Evolutionary conservation across 2,797 vertebrate genomes (phyloP), one percentile per base, ranked within the genome.

Genomic region (Lycodopsis pacificus): DNA sequence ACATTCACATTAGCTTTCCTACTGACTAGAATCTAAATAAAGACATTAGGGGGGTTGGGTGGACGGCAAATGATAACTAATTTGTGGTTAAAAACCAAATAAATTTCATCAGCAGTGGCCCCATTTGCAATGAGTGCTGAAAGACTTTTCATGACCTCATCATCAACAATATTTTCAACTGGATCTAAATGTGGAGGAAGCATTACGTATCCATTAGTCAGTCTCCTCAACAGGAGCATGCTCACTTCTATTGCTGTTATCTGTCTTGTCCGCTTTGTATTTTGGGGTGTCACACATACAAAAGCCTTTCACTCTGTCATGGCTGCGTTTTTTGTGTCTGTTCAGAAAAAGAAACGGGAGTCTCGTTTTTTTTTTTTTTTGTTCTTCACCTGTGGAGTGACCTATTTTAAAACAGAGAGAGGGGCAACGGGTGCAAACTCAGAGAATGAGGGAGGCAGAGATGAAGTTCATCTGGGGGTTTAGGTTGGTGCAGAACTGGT

Each of bases 141-240:
- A 71, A 75, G 30, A 73, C 15, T 54, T 70, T 54, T 73, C 54
- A 67, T 83, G 42, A 66, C n/a, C 42, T 64, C 40, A 64, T 74
- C 20, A 34, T 70, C 22, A 65, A 75, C 56, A 80, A 71, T 63
- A 59, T 38, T 44, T 80, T 40, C 8, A 42, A 54, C 46, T 74
- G 59, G 68, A 76, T 84, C 15, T 17, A 65, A 71, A 48, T 64
- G 66, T 78, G 79, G 20, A 81, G 76, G 65, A 84, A 44, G 66
- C 22, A 61, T 77, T 57, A 63, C 34, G 62, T 62, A 59, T 73
- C 73, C 68, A 79, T 79, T 82, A 79, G 71, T 85, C 71, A 83
- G 72, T 38, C 49, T 68, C 48, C 36, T 72, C 22, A 49, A 74
- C 73, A 83, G 70, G 68, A 69, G 44, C 71, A 73, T 19, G 27